These are phyloP conservation scores for Neogobius melanostomus DNA, from an alignment of 2,113 vertebrate species.

Conservation along the genomic window DNA sequence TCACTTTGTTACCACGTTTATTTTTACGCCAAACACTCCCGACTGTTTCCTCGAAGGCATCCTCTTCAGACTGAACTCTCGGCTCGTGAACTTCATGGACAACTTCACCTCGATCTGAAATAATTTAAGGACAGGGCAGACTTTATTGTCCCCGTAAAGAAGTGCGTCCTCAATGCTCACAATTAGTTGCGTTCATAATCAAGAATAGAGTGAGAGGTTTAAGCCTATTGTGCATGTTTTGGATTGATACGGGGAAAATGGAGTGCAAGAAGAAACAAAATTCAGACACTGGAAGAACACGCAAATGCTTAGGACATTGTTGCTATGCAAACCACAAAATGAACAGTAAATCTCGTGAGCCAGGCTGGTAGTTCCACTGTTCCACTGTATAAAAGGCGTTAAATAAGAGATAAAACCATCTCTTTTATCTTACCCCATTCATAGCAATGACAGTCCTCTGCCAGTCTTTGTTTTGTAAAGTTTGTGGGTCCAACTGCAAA, in stretches of 20 bases:
- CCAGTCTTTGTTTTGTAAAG: conserved; percentile 93
- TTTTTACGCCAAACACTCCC: conserved; percentile 96
- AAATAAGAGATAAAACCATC: background rate
- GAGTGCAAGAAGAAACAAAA: too few species aligned
- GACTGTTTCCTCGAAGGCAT: conserved; percentile 93
- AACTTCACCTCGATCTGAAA: conserved; percentile 93
- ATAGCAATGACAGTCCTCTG: conserved; percentile 90
- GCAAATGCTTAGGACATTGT: too few species aligned
- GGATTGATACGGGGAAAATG: too few species aligned
- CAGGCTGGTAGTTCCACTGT: too few species aligned
- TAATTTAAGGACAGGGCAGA: background rate
- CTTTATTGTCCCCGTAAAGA: too few species aligned
- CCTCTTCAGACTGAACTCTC: conserved; percentile 95
- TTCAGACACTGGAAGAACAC: too few species aligned
- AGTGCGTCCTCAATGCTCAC: too few species aligned
- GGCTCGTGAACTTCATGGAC: conserved; percentile 94
- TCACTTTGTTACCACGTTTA: conserved; percentile 93
- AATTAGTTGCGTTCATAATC: too few species aligned
- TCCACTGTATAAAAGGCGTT: background rate
- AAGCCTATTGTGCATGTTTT: too few species aligned
- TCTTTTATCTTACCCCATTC: conserved; percentile 84
- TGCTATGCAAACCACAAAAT: too few species aligned
- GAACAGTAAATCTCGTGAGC: too few species aligned
- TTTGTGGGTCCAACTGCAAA: conserved; percentile 89
- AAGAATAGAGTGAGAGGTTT: too few species aligned